These are phyloP conservation scores for Oligia latruncula DNA, from an alignment of 2,888 invertebrate genomes.

Conservation along the genomic window DNA sequence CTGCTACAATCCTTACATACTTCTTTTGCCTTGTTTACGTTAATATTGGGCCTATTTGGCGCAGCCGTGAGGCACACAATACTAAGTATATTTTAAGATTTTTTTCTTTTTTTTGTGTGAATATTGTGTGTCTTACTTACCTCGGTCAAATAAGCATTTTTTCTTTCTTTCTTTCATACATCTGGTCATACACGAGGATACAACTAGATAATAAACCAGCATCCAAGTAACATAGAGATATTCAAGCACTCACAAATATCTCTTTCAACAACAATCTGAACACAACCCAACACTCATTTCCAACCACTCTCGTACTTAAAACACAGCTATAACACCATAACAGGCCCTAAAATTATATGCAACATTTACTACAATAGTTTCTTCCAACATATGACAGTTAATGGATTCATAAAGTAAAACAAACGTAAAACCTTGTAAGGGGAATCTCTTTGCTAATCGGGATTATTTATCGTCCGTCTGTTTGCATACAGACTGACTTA, in stretches of 20 bases:
- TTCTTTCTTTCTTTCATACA: too few species aligned
- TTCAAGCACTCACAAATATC: not conserved
- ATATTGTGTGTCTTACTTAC: too few species aligned
- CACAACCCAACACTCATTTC: slow-evolving; percentile 3
- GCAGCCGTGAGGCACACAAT: too few species aligned
- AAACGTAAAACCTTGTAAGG: slow-evolving; percentile 70
- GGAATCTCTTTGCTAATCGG: slow-evolving; percentile 59
- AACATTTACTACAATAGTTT: slow-evolving; percentile 53
- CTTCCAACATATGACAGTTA: slow-evolving; percentile 53
- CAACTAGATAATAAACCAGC: not conserved
- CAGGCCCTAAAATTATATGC: slow-evolving; percentile 26
- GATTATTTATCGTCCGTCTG: slow-evolving; percentile 65
- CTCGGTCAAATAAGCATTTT: too few species aligned
- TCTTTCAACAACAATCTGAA: not conserved
- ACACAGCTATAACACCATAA: slow-evolving; percentile 35
- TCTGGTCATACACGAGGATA: too few species aligned
- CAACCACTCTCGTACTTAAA: slow-evolving; percentile 12
- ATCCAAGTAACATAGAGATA: slow-evolving; percentile 1
- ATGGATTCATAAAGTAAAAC: slow-evolving; percentile 75
- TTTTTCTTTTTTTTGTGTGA: too few species aligned
- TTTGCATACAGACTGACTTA: slow-evolving; percentile 40
- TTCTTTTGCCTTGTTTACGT: too few species aligned
- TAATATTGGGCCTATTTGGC: too few species aligned
- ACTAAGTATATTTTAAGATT: too few species aligned
- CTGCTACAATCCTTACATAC: too few species aligned